Conservation (phyloP, 2,113 vertebrate species). For the Anolis sagrei region DNA sequence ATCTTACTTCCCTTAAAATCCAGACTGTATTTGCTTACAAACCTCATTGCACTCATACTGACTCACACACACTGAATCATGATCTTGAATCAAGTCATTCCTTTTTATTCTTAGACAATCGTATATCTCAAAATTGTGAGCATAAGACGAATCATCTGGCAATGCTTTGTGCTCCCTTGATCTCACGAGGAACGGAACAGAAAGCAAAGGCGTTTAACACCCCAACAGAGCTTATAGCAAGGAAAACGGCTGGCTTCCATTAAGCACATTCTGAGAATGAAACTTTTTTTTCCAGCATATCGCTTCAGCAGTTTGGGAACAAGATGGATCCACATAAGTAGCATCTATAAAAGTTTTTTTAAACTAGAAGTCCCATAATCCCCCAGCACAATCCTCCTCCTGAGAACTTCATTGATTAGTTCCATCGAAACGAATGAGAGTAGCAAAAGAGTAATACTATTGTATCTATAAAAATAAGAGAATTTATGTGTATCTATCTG, state of each 20-base stretch:
- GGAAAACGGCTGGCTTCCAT: constrained; percentile 12
- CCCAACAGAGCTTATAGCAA: constrained; percentile 36
- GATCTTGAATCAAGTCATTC: constrained; percentile 53
- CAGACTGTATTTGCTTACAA: background rate
- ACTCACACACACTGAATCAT: background rate
- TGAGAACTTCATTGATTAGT: too few relatives aligned
- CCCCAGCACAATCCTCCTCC: too few relatives aligned
- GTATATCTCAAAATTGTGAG: constrained; percentile 60
- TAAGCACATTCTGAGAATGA: constrained; percentile 40
- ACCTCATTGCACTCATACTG: background rate
- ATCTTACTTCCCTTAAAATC: background rate
- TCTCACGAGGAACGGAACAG: constrained; percentile 64
- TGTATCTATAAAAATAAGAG: background rate
- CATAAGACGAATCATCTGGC: constrained; percentile 59
- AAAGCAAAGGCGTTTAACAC: constrained; percentile 59
- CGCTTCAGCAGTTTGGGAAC: background rate
- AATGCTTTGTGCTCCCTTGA: constrained; percentile 74
- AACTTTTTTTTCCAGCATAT: background rate
- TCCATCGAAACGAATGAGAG: background rate
- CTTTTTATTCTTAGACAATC: constrained; percentile 46
- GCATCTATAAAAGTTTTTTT: too few relatives aligned
- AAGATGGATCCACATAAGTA: background rate
- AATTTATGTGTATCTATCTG: too few relatives aligned
- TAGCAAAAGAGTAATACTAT: too few relatives aligned
- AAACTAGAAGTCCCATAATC: too few relatives aligned